Evolutionary conservation across 2,797 vertebrate species (phyloP).

Genomic region (Benthosema pterotum): DNA sequence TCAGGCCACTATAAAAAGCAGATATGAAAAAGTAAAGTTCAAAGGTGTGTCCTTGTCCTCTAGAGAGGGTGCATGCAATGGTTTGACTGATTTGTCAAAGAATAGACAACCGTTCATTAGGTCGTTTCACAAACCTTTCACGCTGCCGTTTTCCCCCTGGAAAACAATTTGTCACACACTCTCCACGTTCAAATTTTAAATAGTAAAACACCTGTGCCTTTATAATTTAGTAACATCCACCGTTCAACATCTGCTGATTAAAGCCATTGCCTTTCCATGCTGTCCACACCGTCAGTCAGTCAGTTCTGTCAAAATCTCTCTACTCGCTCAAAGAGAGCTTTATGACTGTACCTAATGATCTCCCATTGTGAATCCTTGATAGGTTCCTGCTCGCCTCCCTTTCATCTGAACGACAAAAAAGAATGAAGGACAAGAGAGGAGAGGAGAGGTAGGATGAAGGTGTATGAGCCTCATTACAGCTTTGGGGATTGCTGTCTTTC

Average conservation of each 20-base stretch:
- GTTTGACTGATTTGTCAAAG: too few relatives aligned
- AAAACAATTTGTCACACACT: too few relatives aligned
- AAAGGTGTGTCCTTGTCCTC: too few relatives aligned
- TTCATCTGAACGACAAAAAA: slow-evolving; percentile 44
- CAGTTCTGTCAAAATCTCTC: slow-evolving; percentile 42
- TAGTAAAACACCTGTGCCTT: too few relatives aligned
- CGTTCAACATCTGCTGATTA: too few relatives aligned
- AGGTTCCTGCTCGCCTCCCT: slow-evolving; percentile 47
- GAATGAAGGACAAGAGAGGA: slow-evolving; percentile 24
- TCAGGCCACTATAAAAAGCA: too few relatives aligned
- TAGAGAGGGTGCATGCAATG: too few relatives aligned
- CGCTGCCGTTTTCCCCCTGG: too few relatives aligned
- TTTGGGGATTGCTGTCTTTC: slow-evolving; percentile 58
- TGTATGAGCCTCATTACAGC: slow-evolving; percentile 51
- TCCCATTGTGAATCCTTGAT: slow-evolving; percentile 57
- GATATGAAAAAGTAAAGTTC: too few relatives aligned
- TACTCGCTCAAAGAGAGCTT: slow-evolving; percentile 34
- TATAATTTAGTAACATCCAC: not conserved
- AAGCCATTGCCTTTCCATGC: slow-evolving; percentile 28
- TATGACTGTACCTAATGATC: slow-evolving; percentile 45
- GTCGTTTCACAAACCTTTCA: too few relatives aligned
- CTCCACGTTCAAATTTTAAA: too few relatives aligned
- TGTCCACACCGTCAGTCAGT: slow-evolving; percentile 45
- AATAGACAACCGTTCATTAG: too few relatives aligned
- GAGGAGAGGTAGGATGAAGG: not conserved